Percentiles rank a stretch among this genome's conserved stretches.
Evolutionary conservation across 2,113 vertebrate genomes (phyloP).

Genomic region (Mormyrus lacerda): DNA sequence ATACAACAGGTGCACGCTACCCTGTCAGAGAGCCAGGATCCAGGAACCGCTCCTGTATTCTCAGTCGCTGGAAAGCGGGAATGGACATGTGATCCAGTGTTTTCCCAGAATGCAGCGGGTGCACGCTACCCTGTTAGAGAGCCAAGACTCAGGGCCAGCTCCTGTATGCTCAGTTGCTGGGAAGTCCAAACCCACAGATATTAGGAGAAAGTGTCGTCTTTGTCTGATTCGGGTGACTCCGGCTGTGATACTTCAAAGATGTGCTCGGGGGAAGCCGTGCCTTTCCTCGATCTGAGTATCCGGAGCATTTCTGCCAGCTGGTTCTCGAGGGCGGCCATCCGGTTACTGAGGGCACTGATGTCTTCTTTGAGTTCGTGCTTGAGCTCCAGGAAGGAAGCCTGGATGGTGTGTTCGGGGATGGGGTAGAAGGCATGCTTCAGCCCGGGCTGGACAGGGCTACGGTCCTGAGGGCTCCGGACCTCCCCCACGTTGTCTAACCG

Average conservation of each 20-base stretch:
- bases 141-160: not conserved
- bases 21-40: not conserved
- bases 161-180: not conserved
- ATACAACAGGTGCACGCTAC: not conserved
- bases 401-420: constrained; percentile 91
- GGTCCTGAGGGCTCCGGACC: constrained; percentile 78
- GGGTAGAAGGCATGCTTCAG: constrained; percentile 81
- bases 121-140: not conserved
- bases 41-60: not conserved
- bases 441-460: constrained; percentile 77
- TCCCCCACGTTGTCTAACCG: constrained; percentile 85
- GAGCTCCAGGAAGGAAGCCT: constrained; percentile 84
- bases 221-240: constrained; percentile 81
- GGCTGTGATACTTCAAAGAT: constrained; percentile 86
- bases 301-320: constrained; percentile 86
- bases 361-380: constrained; percentile 90
- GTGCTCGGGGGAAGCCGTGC: constrained; percentile 68
- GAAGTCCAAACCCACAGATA: not conserved
- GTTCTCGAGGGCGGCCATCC: constrained; percentile 80
- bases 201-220: constrained; percentile 80
- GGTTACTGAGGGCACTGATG: constrained; percentile 76
- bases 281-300: constrained; percentile 72
- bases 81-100: not conserved
- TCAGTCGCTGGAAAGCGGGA: constrained; percentile 21
- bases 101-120: not conserved